These are phyloP conservation scores for Diadegma fenestrale DNA, from an alignment of 2,888 invertebrate genomes.

Conservation along the genomic window DNA sequence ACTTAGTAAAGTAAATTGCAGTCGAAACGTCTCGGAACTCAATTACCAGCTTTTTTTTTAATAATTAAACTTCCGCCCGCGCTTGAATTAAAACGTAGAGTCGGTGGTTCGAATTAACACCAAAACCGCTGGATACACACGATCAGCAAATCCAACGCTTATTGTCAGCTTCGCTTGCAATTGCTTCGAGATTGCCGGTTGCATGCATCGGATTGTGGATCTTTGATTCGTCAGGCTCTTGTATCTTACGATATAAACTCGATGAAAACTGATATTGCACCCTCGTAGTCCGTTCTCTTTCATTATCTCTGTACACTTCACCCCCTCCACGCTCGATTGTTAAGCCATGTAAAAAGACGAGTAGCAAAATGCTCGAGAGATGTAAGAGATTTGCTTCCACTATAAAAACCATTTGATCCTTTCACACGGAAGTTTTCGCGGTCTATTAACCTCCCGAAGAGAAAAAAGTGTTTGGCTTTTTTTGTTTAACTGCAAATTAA, in stretches of 20 bases:
- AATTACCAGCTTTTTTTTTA: background rate
- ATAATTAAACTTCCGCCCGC: no score
- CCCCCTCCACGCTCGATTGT: background rate
- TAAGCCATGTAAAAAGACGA: slow-evolving; percentile 52
- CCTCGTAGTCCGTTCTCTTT: slow-evolving; percentile 40
- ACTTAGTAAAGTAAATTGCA: background rate
- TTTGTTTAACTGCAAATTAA: background rate
- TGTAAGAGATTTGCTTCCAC: slow-evolving; percentile 12
- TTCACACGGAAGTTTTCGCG: background rate
- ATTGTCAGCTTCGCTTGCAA: slow-evolving; percentile 63
- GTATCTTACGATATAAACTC: slow-evolving; percentile 18
- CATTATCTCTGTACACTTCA: slow-evolving; percentile 42
- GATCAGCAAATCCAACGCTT: slow-evolving; percentile 25
- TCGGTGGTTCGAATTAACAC: slow-evolving; percentile 13
- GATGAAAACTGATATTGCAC: slow-evolving; percentile 37
- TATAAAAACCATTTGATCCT: slow-evolving; percentile 27
- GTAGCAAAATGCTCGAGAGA: slow-evolving; percentile 20
- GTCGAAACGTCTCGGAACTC: background rate
- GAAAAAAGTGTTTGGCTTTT: background rate
- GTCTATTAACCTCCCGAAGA: background rate
- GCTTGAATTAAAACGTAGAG: background rate
- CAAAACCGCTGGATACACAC: slow-evolving; percentile 1
- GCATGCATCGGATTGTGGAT: slow-evolving; percentile 44
- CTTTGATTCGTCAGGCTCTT: slow-evolving; percentile 39
- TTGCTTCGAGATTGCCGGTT: slow-evolving; percentile 63